phyloP scores from a whole-genome alignment of 2,113 vertebrate genomes.

The Maccullochella peelii region DNA sequence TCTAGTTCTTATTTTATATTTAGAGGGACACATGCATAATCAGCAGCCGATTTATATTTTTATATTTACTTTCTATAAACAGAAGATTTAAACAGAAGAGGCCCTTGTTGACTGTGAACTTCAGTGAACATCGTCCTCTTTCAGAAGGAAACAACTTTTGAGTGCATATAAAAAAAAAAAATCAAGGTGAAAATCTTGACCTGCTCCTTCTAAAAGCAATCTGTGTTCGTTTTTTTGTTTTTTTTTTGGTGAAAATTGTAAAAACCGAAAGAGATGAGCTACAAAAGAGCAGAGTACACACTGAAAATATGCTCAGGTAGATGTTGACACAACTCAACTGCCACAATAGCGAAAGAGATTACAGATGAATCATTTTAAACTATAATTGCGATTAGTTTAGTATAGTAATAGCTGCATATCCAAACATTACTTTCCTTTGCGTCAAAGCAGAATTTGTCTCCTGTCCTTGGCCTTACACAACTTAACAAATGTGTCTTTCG shows the following conservation, averaged over 20 bases:
- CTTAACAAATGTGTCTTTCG: slow-evolving; percentile 12
- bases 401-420: not conserved
- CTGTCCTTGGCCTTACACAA: not conserved
- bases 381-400: not conserved
- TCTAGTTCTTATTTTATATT: not conserved
- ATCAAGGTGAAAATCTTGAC: not conserved
- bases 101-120: slow-evolving; percentile 6
- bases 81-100: not conserved
- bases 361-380: not conserved
- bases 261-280: not conserved
- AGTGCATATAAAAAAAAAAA: not conserved
- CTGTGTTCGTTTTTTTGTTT: not conserved
- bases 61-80: not conserved
- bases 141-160: not conserved
- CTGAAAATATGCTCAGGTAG: not conserved
- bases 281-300: not conserved
- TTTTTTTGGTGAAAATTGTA: not conserved
- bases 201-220: not conserved
- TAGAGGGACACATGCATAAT: slow-evolving; percentile 1
- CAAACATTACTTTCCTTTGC: not conserved
- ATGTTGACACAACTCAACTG: too few species aligned
- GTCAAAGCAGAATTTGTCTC: not conserved
- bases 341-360: not conserved
- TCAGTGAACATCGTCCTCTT: not conserved
- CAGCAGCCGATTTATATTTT: slow-evolving; percentile 21